Evolutionary conservation across 2,797 vertebrate species (phyloP).

Genomic region (Phrynocephalus guinanensis): DNA sequence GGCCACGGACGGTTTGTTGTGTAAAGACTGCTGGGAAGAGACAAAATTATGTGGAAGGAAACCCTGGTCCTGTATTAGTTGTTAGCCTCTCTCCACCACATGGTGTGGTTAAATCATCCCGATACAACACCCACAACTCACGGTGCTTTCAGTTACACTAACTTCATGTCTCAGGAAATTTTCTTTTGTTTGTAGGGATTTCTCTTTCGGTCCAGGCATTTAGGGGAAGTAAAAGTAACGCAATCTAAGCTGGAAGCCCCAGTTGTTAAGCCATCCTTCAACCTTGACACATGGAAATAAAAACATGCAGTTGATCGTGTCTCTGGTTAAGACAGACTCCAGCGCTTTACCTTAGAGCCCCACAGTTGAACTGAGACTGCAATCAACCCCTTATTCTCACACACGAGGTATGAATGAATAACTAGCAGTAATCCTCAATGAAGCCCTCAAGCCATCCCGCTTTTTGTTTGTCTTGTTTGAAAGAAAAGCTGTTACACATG

Average conservation of each 20-base stretch:
- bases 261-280: background rate
- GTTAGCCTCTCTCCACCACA: background rate
- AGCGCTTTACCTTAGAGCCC: background rate
- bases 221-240: background rate
- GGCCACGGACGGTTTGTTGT: background rate
- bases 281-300: background rate
- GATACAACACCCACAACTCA: background rate
- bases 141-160: background rate
- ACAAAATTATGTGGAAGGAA: background rate
- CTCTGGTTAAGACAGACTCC: background rate
- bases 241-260: background rate
- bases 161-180: background rate
- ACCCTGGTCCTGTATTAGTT: too few relatives aligned
- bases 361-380: background rate
- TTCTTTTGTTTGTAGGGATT: background rate
- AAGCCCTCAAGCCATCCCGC: background rate
- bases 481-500: background rate
- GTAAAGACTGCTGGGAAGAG: fast-evolving
- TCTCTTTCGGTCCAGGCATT: background rate
- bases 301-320: background rate
- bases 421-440: background rate
- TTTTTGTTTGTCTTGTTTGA: background rate
- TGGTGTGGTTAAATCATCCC: background rate
- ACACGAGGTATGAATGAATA: background rate
- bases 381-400: background rate